phyloP scores from a whole-genome alignment of 2,797 vertebrate genomes.

The Catostomus latipinnis region DNA sequence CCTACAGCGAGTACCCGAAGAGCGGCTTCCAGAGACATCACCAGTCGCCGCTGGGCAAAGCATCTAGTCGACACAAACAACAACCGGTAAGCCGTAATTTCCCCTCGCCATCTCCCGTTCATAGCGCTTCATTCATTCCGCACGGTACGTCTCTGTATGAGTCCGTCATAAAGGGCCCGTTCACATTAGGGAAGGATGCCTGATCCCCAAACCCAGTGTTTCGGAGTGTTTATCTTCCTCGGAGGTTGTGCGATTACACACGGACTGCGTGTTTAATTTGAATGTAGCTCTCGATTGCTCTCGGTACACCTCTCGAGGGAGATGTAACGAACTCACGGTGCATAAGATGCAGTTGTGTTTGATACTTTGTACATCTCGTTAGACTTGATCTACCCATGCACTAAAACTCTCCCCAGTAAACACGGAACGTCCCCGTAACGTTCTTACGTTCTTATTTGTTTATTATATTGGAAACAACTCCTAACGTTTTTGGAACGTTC shows the following conservation, averaged over 20 bases:
- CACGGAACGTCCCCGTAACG: no score
- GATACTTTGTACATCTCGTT: neutral
- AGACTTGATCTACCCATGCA: no score
- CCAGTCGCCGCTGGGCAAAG: constrained; percentile 74
- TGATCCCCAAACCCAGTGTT: constrained; percentile 8
- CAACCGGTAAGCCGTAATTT: constrained; percentile 70
- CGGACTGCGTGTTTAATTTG: neutral
- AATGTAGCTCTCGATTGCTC: neutral
- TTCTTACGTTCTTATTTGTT: no score
- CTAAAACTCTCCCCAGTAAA: no score
- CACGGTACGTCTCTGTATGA: constrained; percentile 10
- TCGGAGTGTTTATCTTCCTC: neutral
- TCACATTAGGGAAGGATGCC: constrained; percentile 8
- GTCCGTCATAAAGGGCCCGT: constrained; percentile 48
- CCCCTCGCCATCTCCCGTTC: neutral
- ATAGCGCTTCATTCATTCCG: constrained; percentile 32
- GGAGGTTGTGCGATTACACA: neutral
- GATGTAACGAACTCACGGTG: neutral
- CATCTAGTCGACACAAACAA: constrained; percentile 70
- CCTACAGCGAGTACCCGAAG: constrained; percentile 66
- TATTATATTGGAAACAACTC: no score
- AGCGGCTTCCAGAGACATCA: constrained; percentile 67
- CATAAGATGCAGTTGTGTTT: constrained; percentile 8
- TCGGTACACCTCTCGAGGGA: neutral
- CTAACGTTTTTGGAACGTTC: no score